Base-by-base conservation (phyloP, 1,140 invertebrate genomes). In the Caenorhabditis latens region DNA sequence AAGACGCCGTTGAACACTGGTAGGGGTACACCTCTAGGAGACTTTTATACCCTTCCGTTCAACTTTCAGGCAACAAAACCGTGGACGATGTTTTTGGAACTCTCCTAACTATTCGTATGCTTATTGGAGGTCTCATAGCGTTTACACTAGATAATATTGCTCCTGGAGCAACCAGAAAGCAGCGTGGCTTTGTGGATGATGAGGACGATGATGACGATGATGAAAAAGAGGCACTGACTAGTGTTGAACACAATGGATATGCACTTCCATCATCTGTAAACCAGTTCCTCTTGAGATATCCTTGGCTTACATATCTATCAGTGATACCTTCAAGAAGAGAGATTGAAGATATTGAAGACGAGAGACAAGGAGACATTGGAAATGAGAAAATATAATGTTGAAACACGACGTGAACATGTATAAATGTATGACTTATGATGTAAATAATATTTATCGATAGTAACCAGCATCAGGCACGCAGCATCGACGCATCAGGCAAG, bases 1-100 rank as follows among this genome's bases (percentile, higher is more conserved):
- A 55, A 88, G 55, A 84, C 87, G 2, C 88, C 88, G 14, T n/a
- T 89, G 40, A 48, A 84, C 42, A 85, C 86, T 43, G 88, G 87
- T 53, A 42, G 1, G 16, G 9, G 9, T 13, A 13, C 50, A 0
- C 50, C 1, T 13, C 16, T 4, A 16, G 11, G 24, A 40, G 16
- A 11, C 40, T 7, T 11, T 9, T 8, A 2, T 2, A 40, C 2
- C 32, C 32, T 32, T 32, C 32, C 32, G 32, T 32, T 32, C 32
- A 32, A 32, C 40, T 65, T 40, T 11, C 71, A 79, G 71, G 86
- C 6, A 83, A 84, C 82, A 42, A 65, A 53, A 84, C 48, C 9
- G 32, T 87, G 14, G 86, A 87, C 24, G 48, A 67, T 21, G 57
- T 87, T 13, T 53, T 87, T 42, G 65, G 65, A 19, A 87, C 83